These are phyloP conservation scores for Trichomycterus rosablanca DNA, from an alignment of 2,113 vertebrate species.

Conservation along the genomic window DNA sequence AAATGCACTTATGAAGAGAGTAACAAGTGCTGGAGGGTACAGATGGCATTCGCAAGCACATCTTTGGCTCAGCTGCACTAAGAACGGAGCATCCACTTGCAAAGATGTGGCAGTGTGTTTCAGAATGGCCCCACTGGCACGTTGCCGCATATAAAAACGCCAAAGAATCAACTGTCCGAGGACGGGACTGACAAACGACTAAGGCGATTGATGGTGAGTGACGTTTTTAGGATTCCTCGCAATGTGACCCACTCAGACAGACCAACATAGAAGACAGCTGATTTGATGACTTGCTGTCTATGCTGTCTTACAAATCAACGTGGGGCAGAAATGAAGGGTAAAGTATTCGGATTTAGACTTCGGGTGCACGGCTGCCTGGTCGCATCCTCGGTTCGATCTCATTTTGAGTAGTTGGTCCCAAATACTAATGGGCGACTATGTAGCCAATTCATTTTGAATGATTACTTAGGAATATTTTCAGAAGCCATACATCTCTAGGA, in stretches of 20 bases:
- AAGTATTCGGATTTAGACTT: too few species aligned
- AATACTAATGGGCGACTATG: too few species aligned
- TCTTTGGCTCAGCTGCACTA: neutral
- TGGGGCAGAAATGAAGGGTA: neutral
- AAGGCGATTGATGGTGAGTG: neutral
- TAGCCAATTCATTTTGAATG: too few species aligned
- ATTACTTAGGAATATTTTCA: too few species aligned
- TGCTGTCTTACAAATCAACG: too few species aligned
- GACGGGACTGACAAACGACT: conserved; percentile 11
- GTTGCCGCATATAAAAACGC: conserved; percentile 6
- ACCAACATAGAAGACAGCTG: neutral
- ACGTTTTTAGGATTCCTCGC: neutral
- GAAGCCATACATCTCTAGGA: too few species aligned
- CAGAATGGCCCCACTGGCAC: conserved; percentile 25
- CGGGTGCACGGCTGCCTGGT: too few species aligned
- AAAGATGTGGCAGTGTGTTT: neutral
- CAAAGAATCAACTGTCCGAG: neutral
- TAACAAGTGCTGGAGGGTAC: neutral
- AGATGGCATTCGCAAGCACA: neutral
- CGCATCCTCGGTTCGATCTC: too few species aligned
- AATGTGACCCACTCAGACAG: conserved; percentile 10
- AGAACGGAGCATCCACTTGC: neutral
- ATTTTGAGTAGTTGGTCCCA: too few species aligned
- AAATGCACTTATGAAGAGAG: neutral
- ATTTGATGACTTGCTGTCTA: too few species aligned